Percentiles rank a stretch among this genome's conserved stretches.
Conservation (phyloP, 2,113 vertebrate species). For the Coturnix japonica region DNA sequence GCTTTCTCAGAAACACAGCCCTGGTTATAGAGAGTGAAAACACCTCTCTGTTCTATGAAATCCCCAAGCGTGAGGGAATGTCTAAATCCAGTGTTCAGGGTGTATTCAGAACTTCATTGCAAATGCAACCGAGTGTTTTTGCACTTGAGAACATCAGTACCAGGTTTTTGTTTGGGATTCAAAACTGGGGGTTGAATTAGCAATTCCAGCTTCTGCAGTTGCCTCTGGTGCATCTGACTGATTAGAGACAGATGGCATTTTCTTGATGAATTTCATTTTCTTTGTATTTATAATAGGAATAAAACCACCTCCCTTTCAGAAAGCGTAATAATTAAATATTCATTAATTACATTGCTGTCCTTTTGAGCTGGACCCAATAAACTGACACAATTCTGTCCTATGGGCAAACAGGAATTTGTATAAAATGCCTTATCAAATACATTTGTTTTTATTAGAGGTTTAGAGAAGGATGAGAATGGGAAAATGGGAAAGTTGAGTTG, state of each 20-base stretch:
- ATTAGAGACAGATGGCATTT: not conserved
- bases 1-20: constrained; percentile 14
- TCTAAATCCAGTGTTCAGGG: not conserved
- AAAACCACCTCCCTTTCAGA: not conserved
- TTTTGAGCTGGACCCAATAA: not conserved
- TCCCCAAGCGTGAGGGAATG: not conserved
- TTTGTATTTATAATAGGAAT: not conserved
- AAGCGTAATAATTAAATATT: not conserved
- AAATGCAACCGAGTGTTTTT: not conserved
- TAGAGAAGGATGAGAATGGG: not conserved
- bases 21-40: not conserved
- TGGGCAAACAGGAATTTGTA: not conserved
- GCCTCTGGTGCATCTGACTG: not conserved
- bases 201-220: not conserved
- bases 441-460: not conserved
- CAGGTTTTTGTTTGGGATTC: not conserved
- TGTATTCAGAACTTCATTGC: not conserved
- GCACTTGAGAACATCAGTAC: not conserved
- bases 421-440: not conserved
- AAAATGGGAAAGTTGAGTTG: not conserved
- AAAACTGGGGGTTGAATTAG: not conserved
- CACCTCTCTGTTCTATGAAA: not conserved
- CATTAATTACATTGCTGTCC: not conserved
- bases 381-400: not conserved
- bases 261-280: not conserved